phyloP scores from a whole-genome alignment of 2,888 invertebrate species.

The Celastrina argiolus region DNA sequence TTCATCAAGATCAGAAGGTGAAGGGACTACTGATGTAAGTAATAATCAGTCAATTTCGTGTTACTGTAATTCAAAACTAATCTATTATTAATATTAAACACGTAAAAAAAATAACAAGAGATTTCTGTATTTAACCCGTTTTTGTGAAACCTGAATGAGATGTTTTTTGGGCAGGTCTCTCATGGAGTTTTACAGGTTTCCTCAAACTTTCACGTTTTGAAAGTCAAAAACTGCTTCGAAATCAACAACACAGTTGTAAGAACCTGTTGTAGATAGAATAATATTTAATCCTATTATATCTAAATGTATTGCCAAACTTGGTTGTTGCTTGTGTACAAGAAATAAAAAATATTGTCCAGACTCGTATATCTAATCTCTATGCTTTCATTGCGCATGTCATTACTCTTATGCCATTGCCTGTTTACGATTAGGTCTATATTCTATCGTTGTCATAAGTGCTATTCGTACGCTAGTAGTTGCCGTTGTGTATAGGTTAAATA shows the following conservation, averaged over 20 bases:
- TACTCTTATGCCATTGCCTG: not conserved
- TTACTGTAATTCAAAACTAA: too few relatives aligned
- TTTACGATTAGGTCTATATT: not conserved
- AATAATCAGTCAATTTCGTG: too few relatives aligned
- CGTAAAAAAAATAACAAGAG: too few relatives aligned
- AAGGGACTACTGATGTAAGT: conserved; percentile 59
- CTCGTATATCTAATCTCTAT: not conserved
- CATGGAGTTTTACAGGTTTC: conserved; percentile 16
- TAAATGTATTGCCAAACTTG: too few relatives aligned
- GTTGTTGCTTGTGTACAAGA: too few relatives aligned
- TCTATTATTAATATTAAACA: too few relatives aligned
- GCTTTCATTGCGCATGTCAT: not conserved
- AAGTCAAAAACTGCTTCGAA: conserved; percentile 8
- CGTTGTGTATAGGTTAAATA: too few relatives aligned
- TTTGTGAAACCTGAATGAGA: not conserved
- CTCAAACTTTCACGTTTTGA: not conserved
- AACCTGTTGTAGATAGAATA: not conserved
- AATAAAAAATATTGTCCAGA: not conserved
- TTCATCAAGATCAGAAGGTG: conserved; percentile 62
- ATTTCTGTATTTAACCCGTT: too few relatives aligned
- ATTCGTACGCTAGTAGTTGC: too few relatives aligned
- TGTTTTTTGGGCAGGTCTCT: conserved; percentile 15
- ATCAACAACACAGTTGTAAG: conserved; percentile 12
- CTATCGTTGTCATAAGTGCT: too few relatives aligned
- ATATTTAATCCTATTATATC: not conserved